Base-by-base conservation (phyloP, 2,797 vertebrate species). In the Varecia variegata region DNA sequence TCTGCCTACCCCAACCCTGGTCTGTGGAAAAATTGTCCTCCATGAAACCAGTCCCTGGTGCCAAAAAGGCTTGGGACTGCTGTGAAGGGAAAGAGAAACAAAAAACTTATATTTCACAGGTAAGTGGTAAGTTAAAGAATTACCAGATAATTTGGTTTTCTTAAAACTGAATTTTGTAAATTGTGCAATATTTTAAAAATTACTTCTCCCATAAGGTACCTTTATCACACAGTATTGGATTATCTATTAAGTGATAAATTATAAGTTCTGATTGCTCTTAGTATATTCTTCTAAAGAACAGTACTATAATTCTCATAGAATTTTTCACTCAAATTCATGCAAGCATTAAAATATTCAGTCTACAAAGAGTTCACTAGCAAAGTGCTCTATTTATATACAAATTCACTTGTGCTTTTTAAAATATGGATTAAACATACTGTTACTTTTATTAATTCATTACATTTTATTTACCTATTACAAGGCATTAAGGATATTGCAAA, bases 261-360 rank as follows among this genome's bases (percentile, higher is more conserved):
- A 54, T 83, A 60, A 96, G 76, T 81, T 92, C 32, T 43, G 15
- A 10, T 80, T 96, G 81, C 81, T 84, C 76, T 95, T 90, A 81
- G 50, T 56, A 93, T 25, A 84, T 9, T 93, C 91, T 71, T 50
- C 80, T 86, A 65, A 89, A 77, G 81, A 81, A 86, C 30, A 92
- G 23, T 58, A 58, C 25, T 58, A 45, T 25, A 90, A 82, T 85
- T 88, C 73, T 92, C 65, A 95, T 0, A 76, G 21, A 90, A 80
- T 13, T 20, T 91, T 97, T 85, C 60, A 81, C 32, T 52, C 88
- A 81, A 96, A 93, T 96, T 95, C 95, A 95, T 65, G 80, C 43
- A 95, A 92, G 93, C 79, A 88, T 96, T 50, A 58, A 77, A 83
- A 90, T 47, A 96, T 38, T 85, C 73, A 54, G 56, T 38, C 62